These are phyloP conservation scores for Megaceryle torquata DNA, from an alignment of 2,113 vertebrate species.

Conservation along the genomic window DNA sequence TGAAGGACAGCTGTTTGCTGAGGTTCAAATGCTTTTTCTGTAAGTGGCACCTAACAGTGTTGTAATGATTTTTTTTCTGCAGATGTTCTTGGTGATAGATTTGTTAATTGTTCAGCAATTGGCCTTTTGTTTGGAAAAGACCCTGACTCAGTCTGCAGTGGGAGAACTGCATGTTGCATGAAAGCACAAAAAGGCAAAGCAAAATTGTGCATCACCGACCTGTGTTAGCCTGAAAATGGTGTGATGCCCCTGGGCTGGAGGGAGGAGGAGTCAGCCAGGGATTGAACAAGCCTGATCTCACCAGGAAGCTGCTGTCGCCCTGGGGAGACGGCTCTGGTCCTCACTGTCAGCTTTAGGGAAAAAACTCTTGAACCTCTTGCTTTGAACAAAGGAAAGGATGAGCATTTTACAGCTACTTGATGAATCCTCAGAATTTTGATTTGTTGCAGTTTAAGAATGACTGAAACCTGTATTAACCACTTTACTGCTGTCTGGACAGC, in stretches of 20 bases:
- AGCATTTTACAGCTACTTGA: background rate
- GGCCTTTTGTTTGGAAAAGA: background rate
- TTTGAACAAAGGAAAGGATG: background rate
- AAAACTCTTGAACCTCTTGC: background rate
- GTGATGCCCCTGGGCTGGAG: fast-evolving
- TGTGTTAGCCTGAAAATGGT: background rate
- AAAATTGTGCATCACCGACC: background rate
- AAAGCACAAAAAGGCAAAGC: background rate
- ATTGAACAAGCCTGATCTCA: background rate
- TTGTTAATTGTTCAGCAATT: background rate
- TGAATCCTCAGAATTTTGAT: background rate
- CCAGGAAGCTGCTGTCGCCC: background rate
- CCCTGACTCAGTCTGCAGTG: background rate
- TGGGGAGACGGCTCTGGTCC: background rate
- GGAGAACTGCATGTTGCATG: fast-evolving
- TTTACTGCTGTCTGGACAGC: background rate
- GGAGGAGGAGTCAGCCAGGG: background rate
- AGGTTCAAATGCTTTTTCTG: background rate
- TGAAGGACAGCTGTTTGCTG: background rate
- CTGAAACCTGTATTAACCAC: background rate
- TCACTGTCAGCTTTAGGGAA: background rate
- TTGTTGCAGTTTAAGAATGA: background rate
- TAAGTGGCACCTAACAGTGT: background rate
- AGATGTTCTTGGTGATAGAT: background rate
- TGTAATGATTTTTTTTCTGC: background rate